Evolutionary conservation across 2,113 vertebrate genomes (phyloP), one percentile per base, ranked within the genome.

Genomic region (Willisornis vidua): DNA sequence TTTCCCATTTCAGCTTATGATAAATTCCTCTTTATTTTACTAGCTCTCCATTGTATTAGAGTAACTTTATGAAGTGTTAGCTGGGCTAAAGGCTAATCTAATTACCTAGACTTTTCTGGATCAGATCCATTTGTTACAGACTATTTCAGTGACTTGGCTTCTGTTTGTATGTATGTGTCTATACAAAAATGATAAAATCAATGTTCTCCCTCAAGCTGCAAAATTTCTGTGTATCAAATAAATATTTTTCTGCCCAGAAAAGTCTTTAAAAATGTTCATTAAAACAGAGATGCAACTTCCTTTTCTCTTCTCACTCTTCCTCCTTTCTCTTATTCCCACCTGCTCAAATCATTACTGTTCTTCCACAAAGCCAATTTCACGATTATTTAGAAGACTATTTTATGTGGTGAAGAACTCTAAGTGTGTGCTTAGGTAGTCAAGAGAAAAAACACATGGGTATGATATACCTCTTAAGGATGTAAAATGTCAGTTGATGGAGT

Each of bases 61-160:
- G 0, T 70, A 94, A 95, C 41, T 96, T 95, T 93, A 96, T 92
- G 65, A 95, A 96, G 75, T 91, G 86, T 94, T 93, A 83, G 66
- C 46, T 20, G 79, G 92, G 92, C 54, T 92, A 97, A 96, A 96
- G 90, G 86, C 68, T 96, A 96, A 97, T 97, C 86, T 97, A 97
- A 96, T 96, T 97, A 94, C 66, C 90, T 23, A 70, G 88, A 63
- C 62, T 90, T 94, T 95, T 96, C 95, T 93, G 94, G 88, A 94
- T 92, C 80, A 68, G 71, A 95, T 96, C 87, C 52, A 77, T 96
- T 95, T 92, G 62, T 94, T 91, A 90, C 72, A 95, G 67, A 79
- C 46, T 89, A 37, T 93, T 96, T 79, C 81, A 95, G 54, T 58
- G 74, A 68, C 63, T 91, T 86, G 49, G 70, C 52, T 93, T 94